Conservation (phyloP, 2,113 vertebrate species). For the Oenanthe oenanthe region DNA sequence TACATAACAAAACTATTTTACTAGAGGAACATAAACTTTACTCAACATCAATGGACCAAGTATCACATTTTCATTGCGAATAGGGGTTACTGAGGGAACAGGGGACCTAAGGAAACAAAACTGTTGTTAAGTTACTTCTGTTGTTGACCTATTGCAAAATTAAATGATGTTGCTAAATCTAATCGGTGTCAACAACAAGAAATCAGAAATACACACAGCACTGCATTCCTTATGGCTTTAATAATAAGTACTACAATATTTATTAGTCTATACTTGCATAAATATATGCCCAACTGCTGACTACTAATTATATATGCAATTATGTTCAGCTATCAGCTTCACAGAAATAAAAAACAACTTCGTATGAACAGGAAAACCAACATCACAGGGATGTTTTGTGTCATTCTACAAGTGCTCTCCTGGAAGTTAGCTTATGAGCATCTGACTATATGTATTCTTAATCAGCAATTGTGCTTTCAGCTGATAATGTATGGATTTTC, state of each 20-base stretch:
- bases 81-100: not conserved
- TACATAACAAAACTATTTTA: not conserved
- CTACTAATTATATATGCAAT: not conserved
- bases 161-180: not conserved
- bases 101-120: not conserved
- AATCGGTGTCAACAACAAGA: not conserved
- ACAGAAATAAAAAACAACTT: not conserved
- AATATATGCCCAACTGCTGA: not conserved
- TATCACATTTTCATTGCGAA: not conserved
- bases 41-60: not conserved
- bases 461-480: not conserved
- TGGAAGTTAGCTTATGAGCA: not conserved
- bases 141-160: not conserved
- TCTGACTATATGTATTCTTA: not conserved
- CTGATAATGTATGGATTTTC: not conserved
- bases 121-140: not conserved
- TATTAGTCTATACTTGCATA: not conserved
- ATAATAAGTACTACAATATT: not conserved
- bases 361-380: not conserved
- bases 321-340: not conserved
- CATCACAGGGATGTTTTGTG: accelerated
- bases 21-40: not conserved
- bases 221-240: not conserved
- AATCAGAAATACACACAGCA: not conserved
- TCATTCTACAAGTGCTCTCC: not conserved